These are phyloP conservation scores for Cephus nigrinus DNA, from an alignment of 2,888 invertebrate genomes.

Conservation along the genomic window DNA sequence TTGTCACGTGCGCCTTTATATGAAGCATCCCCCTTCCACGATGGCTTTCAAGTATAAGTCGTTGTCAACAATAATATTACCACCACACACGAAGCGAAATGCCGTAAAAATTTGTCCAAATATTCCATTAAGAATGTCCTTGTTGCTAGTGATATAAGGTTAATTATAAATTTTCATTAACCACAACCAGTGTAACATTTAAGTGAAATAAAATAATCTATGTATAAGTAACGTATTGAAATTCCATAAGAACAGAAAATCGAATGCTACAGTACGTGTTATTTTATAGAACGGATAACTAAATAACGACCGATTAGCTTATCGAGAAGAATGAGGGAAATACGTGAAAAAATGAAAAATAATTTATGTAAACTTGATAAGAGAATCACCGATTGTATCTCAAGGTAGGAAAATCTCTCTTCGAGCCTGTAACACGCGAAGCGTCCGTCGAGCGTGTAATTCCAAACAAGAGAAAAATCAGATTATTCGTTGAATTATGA, in stretches of 20 bases:
- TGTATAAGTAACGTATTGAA: neutral
- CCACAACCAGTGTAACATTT: neutral
- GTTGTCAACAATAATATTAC: neutral
- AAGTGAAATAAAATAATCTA: neutral
- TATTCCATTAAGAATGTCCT: neutral
- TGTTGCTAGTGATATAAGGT: neutral
- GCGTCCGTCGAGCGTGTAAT: neutral
- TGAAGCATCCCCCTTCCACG: slow-evolving; percentile 45
- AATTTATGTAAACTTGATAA: neutral
- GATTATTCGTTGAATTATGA: neutral
- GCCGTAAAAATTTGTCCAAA: neutral
- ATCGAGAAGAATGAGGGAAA: neutral
- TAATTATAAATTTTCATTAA: neutral
- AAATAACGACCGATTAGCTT: neutral
- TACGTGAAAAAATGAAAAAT: neutral
- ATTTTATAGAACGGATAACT: neutral
- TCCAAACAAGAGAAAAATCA: neutral
- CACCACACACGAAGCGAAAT: neutral
- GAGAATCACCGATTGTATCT: neutral
- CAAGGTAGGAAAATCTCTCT: neutral
- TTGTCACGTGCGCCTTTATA: slow-evolving; percentile 62
- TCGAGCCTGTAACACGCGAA: neutral
- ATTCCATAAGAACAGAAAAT: neutral
- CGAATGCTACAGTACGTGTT: too few species aligned
- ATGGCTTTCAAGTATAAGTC: neutral